Percentiles rank a stretch among this genome's conserved stretches.
phyloP scores from a whole-genome alignment of 2,888 invertebrate species.

The Caenorhabditis virilis region DNA sequence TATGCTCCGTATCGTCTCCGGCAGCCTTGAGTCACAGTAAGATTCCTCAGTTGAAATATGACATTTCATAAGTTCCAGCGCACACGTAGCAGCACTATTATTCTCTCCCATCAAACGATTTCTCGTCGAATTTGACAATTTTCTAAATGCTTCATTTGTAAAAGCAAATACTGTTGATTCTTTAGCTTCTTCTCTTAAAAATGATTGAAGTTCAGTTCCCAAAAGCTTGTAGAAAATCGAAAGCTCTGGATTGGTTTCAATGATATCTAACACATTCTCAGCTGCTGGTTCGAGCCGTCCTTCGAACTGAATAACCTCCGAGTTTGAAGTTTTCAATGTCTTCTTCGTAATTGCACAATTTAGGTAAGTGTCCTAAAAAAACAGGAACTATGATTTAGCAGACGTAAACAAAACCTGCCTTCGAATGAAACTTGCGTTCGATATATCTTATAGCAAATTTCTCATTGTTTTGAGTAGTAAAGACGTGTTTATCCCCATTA shows the following conservation, averaged over 20 bases:
- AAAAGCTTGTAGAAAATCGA: neutral
- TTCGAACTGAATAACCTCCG: neutral
- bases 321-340: neutral
- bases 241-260: neutral
- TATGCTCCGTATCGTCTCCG: neutral
- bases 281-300: neutral
- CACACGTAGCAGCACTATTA: too few species aligned
- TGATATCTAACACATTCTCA: constrained; percentile 2
- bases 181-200: neutral
- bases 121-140: neutral
- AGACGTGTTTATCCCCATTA: neutral
- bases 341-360: constrained; percentile 1
- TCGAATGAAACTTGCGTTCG: too few species aligned
- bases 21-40: neutral
- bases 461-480: neutral
- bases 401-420: too few species aligned
- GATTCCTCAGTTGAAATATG: neutral
- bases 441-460: neutral
- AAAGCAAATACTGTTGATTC: constrained; percentile 6
- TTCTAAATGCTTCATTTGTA: constrained; percentile 5
- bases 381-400: too few species aligned
- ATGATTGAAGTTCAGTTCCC: neutral
- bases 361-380: constrained; percentile 1
- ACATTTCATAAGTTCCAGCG: neutral
- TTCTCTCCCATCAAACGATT: neutral